A percentile compares a stretch with the other conserved stretches of the same genome.
These are phyloP conservation scores for Agriopis leucophaearia DNA, from an alignment of 2,888 invertebrate species.

Conservation along the genomic window DNA sequence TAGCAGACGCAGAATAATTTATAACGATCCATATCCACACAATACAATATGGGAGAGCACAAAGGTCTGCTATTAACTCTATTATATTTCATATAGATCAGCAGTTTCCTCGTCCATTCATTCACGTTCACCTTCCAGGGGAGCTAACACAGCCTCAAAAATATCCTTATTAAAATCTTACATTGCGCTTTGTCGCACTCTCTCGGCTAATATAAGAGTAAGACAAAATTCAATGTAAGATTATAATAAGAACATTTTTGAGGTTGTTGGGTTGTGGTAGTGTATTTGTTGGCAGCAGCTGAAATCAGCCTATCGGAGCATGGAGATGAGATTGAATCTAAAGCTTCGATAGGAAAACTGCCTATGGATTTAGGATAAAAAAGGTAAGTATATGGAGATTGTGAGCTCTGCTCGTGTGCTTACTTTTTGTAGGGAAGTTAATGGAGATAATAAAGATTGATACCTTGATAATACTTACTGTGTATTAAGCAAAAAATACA, in stretches of 20 bases:
- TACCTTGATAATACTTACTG: too few species aligned
- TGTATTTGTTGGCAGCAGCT: slow-evolving; percentile 9
- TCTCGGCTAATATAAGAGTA: too few species aligned
- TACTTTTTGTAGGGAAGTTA: background rate
- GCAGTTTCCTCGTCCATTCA: background rate
- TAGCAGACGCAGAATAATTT: slow-evolving; percentile 5
- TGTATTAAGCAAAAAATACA: too few species aligned
- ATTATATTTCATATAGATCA: background rate
- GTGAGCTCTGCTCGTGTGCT: background rate
- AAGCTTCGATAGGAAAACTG: slow-evolving; percentile 11
- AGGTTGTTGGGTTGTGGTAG: too few species aligned
- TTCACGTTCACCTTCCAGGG: background rate
- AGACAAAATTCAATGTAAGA: too few species aligned
- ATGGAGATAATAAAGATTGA: too few species aligned
- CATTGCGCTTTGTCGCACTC: too few species aligned
- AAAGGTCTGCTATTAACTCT: slow-evolving; percentile 10
- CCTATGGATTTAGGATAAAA: slow-evolving; percentile 7
- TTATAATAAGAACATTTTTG: too few species aligned
- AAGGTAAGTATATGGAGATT: slow-evolving; percentile 4
- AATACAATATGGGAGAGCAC: slow-evolving; percentile 10
- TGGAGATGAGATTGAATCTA: slow-evolving; percentile 2
- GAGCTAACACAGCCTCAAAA: too few species aligned
- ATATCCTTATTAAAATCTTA: too few species aligned
- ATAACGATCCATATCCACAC: background rate
- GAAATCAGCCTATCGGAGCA: slow-evolving; percentile 1